Conservation (phyloP, 2,113 vertebrate genomes). For the Plotosus lineatus region DNA sequence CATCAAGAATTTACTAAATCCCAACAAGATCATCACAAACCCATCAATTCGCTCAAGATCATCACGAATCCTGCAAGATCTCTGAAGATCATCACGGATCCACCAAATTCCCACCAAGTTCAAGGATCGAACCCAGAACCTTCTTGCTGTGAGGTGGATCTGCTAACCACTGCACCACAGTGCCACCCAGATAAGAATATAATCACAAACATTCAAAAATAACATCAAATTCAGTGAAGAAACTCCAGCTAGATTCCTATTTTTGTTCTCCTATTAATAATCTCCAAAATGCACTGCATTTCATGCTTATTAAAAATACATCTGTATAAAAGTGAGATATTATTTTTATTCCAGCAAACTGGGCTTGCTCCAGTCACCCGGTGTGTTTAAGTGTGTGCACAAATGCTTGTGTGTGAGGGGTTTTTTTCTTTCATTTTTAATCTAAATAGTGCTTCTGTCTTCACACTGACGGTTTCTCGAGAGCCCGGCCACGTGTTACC, state of each 20-base stretch:
- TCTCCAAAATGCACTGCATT: conserved; percentile 22
- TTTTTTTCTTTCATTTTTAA: too few species aligned
- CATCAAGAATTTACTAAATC: too few species aligned
- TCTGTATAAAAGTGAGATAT: conserved; percentile 26
- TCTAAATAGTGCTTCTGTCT: conserved; percentile 8
- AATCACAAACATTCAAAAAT: neutral
- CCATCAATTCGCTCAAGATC: too few species aligned
- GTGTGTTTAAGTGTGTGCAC: neutral
- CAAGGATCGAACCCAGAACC: too few species aligned
- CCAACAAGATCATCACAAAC: too few species aligned
- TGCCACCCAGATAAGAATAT: neutral
- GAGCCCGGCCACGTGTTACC: conserved; percentile 49
- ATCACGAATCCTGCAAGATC: too few species aligned
- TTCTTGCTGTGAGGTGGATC: too few species aligned
- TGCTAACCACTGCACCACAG: too few species aligned
- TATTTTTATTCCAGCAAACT: conserved; percentile 33
- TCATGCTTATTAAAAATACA: conserved; percentile 35
- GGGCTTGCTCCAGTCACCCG: conserved; percentile 11
- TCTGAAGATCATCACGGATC: too few species aligned
- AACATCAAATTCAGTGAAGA: neutral
- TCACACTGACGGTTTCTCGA: conserved; percentile 40
- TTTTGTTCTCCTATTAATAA: neutral
- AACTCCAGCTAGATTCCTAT: neutral
- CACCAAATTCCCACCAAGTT: too few species aligned
- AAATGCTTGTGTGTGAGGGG: conserved; percentile 2